Percentiles rank a stretch among this genome's conserved stretches.
Evolutionary conservation across 2,888 invertebrate species (phyloP).

Genomic region (Thymelicus sylvestris): DNA sequence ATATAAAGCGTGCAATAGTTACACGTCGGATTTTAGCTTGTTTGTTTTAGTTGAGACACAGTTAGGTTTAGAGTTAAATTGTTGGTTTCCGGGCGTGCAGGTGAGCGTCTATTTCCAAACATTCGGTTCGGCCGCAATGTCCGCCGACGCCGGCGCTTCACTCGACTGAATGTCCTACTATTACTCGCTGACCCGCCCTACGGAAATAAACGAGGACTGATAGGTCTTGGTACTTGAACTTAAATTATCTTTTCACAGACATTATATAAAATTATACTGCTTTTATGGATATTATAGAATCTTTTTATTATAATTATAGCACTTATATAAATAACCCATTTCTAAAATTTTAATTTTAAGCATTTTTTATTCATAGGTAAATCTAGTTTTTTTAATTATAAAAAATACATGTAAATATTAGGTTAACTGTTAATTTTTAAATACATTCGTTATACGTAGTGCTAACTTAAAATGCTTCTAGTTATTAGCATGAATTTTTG

Average conservation of each 20-base stretch:
- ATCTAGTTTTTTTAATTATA: no score
- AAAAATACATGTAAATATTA: no score
- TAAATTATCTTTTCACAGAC: neutral
- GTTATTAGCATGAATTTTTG: no score
- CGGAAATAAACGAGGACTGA: constrained; percentile 39
- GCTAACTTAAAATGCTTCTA: no score
- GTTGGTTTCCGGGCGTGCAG: constrained; percentile 41
- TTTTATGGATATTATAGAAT: neutral
- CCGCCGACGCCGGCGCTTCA: constrained; percentile 68
- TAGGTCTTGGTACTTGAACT: constrained; percentile 54
- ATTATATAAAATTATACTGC: neutral
- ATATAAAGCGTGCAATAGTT: no score
- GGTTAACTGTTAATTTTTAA: no score
- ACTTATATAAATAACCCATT: no score
- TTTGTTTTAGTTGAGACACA: no score
- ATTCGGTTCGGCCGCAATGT: constrained; percentile 62
- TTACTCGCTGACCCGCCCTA: constrained; percentile 64
- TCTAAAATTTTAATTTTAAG: neutral
- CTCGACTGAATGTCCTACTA: constrained; percentile 71
- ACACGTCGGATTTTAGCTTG: no score
- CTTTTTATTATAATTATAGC: no score
- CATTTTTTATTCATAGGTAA: no score
- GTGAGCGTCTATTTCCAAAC: constrained; percentile 63
- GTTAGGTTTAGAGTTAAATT: constrained; percentile 33
- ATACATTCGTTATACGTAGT: no score